Percentiles rank a stretch among this genome's conserved stretches.
phyloP scores from a whole-genome alignment of 1,140 invertebrate species.

The Dreissena rostriformis region DNA sequence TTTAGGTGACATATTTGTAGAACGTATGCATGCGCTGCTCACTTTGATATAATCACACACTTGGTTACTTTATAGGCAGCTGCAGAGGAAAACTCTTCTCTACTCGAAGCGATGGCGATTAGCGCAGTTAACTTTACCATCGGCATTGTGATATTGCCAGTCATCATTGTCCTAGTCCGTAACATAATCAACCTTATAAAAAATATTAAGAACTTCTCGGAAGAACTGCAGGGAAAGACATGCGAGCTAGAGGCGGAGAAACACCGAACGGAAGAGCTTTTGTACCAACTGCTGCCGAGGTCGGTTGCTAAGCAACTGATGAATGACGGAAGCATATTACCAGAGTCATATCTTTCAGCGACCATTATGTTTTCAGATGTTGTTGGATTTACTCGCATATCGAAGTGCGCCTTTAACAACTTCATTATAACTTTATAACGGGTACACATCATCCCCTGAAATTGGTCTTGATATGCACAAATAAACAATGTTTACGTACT shows the following conservation, averaged over 20 bases:
- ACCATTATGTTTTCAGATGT: constrained; percentile 88
- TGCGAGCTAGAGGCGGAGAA: constrained; percentile 45
- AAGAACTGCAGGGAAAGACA: constrained; percentile 26
- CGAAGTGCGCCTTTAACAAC: constrained; percentile 63
- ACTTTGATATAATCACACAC: background rate
- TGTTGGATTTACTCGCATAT: constrained; percentile 89
- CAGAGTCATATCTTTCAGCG: constrained; percentile 43
- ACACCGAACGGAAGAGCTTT: constrained; percentile 37
- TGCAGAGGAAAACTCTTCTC: constrained; percentile 4
- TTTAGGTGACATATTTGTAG: no score
- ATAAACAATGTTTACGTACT: no score
- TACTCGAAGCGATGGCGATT: background rate
- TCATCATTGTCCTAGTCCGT: constrained; percentile 10
- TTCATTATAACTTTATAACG: background rate
- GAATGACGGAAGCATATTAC: constrained; percentile 2
- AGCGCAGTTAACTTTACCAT: constrained; percentile 15
- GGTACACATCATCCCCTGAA: background rate
- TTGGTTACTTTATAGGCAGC: background rate
- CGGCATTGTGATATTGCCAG: constrained; percentile 1
- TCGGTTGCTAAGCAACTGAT: constrained; percentile 46
- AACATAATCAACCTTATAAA: constrained; percentile 33
- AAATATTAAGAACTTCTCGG: constrained; percentile 43
- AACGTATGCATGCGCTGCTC: no score
- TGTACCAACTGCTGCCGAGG: constrained; percentile 40
- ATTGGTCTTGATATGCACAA: no score